Evolutionary conservation across 30 jellyfish, hydroid and myxozoan species (phyloP).

Genomic region (Turritopsis rubra): DNA sequence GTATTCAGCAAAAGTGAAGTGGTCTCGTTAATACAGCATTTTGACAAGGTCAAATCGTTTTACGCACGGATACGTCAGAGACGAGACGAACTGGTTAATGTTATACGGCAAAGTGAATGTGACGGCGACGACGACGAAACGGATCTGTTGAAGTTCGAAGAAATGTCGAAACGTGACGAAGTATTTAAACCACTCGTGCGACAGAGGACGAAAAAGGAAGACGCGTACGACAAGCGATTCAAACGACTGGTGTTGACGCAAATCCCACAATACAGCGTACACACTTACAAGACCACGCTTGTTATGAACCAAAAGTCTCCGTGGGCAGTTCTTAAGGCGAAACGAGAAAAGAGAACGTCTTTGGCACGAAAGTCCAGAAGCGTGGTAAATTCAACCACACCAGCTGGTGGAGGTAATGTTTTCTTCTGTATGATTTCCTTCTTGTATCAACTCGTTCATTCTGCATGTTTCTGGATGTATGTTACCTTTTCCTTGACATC

Average conservation of each 20-base stretch:
- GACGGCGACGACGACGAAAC: not conserved
- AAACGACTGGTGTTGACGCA: constrained; percentile 12
- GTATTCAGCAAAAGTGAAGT: constrained; percentile 12
- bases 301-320: constrained; percentile 33
- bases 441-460: not conserved
- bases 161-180: constrained; percentile 18
- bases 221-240: constrained; percentile 20
- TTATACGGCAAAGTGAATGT: not conserved
- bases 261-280: constrained; percentile 33
- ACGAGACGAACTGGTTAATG: constrained; percentile 15
- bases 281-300: constrained; percentile 14
- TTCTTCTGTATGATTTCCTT: not conserved
- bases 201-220: constrained; percentile 3
- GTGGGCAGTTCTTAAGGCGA: constrained; percentile 22
- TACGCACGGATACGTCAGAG: constrained; percentile 26
- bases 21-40: constrained; percentile 11
- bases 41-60: constrained; percentile 19
- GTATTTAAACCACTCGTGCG: not conserved
- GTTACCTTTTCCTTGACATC: too few relatives aligned
- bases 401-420: not conserved
- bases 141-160: not conserved
- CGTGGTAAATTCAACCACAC: not conserved
- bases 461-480: too few relatives aligned
- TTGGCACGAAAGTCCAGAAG: not conserved
- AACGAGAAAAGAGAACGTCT: not conserved